These are phyloP conservation scores for Lysiphlebus fabarum DNA, from an alignment of 1,140 invertebrate species.

Conservation along the genomic window DNA sequence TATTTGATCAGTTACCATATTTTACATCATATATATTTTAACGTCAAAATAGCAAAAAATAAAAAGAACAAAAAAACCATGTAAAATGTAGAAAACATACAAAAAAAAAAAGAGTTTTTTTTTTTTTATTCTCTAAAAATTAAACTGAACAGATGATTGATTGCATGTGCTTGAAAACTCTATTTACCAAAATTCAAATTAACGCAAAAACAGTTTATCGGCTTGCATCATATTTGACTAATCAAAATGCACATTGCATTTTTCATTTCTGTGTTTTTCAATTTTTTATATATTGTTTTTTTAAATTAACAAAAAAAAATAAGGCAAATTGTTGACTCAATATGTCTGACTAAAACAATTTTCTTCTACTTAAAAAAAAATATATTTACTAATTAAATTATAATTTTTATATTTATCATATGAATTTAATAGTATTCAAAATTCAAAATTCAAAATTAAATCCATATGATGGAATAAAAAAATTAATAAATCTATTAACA, in stretches of 20 bases:
- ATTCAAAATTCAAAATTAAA: no score
- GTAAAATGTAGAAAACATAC: constrained; percentile 3
- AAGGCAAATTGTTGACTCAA: no score
- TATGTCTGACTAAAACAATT: no score
- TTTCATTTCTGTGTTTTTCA: neutral
- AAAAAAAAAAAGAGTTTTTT: constrained; percentile 10
- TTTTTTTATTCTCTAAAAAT: constrained; percentile 5
- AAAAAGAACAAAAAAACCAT: neutral
- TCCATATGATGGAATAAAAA: no score
- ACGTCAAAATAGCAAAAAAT: neutral
- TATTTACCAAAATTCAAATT: constrained; percentile 21
- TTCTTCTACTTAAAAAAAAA: no score
- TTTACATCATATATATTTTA: no score
- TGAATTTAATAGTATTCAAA: no score
- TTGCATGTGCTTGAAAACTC: constrained; percentile 19
- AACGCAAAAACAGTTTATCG: constrained; percentile 19
- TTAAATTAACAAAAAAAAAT: no score
- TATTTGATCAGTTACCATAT: neutral
- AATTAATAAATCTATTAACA: no score
- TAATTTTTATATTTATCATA: no score
- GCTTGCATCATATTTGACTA: neutral
- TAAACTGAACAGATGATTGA: constrained; percentile 13
- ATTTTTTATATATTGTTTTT: neutral
- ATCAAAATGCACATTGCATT: neutral
- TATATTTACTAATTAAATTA: no score